Base-by-base conservation (phyloP, 2,113 vertebrate species). In the Forbesichthys papilliferus region DNA sequence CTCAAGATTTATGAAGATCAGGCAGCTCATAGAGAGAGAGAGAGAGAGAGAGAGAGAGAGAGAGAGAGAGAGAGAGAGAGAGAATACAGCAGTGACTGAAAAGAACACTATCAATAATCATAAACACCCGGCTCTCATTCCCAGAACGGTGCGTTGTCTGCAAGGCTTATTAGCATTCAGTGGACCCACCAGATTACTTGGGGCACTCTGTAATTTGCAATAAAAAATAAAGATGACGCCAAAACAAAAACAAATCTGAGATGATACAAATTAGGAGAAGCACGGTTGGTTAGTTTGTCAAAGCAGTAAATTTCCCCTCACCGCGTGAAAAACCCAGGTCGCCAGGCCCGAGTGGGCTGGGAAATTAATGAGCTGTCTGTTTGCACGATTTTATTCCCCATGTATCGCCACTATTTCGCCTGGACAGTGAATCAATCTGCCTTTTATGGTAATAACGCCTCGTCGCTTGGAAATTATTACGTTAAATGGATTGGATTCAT, bases 201-300 rank as follows among this genome's bases (percentile, higher is more conserved):
- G 86, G 84, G 86, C 89, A 75, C 75, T 84, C 86, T 79, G 91
- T 90, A 91, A 92, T 92, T 90, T 88, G 89, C 90, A 89, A 90
- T 93, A 91, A 92, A 92, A 87, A 92, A 91, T 89, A 91, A 91
- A 91, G 86, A 93, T 84, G 90, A 93, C 60, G 83, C 73, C 87
- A 91, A 90, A 92, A 92, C 89, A 93, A 93, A 92, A 92, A 92
- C 90, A 92, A 91, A 91, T 91, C 75, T 69, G 86, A 92, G 86
- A 84, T 74, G 87, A 92, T 89, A 85, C 89, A 92, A 93, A 92
- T 92, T 89, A 93, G 87, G 73, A 74, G 71, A 69, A 75, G 72
- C 76, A 64, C 27, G 78, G 86, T 88, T 81, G 87, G 86, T 90
- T 88, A 81, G 89, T 86, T 84, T 90, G 90, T 88, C 86, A 84